Percentiles rank a stretch among this genome's conserved stretches.
Conservation (phyloP, 2,797 vertebrate genomes). For the Alfaro cultratus region DNA sequence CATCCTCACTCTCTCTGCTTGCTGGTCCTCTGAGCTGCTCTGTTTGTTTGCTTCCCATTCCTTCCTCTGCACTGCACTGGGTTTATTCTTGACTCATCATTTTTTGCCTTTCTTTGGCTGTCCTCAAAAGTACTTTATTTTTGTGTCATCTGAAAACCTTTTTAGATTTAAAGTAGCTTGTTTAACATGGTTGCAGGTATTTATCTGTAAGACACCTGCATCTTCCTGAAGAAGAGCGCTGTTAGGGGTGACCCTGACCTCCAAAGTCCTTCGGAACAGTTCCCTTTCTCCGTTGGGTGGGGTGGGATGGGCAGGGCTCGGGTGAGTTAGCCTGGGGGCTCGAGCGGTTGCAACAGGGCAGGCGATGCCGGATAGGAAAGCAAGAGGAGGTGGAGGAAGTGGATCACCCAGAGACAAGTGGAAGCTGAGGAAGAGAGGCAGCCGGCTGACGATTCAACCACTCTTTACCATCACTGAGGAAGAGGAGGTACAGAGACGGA, state of each 20-base stretch:
- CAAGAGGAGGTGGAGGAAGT: conserved; percentile 43
- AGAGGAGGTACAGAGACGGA: conserved; percentile 90
- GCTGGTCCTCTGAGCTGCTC: conserved; percentile 53
- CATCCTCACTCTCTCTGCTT: conserved; percentile 40
- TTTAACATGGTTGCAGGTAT: conserved; percentile 70
- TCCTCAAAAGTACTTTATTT: conserved; percentile 15
- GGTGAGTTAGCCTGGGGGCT: conserved; percentile 61
- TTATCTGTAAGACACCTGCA: conserved; percentile 44
- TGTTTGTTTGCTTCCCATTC: conserved; percentile 33
- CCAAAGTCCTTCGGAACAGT: conserved; percentile 17
- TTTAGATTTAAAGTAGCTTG: conserved; percentile 52
- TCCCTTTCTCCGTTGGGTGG: conserved; percentile 15
- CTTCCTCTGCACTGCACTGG: conserved; percentile 4
- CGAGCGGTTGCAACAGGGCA: conserved; percentile 56
- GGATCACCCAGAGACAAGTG: conserved; percentile 75
- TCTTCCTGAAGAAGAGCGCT: conserved; percentile 30
- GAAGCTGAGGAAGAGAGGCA: conserved; percentile 85
- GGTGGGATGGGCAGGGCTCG: conserved; percentile 64
- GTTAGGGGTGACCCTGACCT: conserved; percentile 43
- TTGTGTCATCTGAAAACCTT: neutral
- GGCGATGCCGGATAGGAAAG: conserved; percentile 70
- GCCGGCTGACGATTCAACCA: conserved; percentile 83
- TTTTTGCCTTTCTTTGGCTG: conserved; percentile 1
- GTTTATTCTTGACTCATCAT: conserved; percentile 21
- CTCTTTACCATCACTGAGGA: conserved; percentile 98